Conservation (phyloP, 2,797 vertebrate species). For the Sebastes kiyomatsui region DNA sequence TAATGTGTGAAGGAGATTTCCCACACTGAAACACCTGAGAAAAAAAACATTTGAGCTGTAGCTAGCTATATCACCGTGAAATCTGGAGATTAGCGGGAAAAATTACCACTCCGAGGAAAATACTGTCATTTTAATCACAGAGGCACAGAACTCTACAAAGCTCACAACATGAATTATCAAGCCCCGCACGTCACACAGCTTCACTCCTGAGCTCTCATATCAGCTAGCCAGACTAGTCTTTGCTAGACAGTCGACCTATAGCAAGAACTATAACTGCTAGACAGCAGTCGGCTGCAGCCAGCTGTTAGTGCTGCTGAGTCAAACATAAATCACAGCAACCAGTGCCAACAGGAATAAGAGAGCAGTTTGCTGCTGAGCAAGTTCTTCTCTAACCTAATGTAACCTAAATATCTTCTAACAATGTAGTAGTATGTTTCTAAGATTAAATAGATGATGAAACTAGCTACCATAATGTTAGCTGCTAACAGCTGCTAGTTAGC, state of each 20-base stretch:
- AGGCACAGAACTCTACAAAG: neutral
- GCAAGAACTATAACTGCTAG: neutral
- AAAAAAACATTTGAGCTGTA: neutral
- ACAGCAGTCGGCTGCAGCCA: slow-evolving; percentile 14
- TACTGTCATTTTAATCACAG: neutral
- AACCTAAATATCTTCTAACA: neutral
- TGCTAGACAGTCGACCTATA: neutral
- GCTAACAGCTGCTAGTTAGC: neutral
- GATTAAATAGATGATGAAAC: neutral
- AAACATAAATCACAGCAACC: slow-evolving; percentile 15
- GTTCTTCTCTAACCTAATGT: neutral
- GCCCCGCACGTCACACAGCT: neutral
- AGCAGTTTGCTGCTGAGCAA: neutral
- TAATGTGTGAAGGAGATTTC: neutral
- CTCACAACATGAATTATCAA: neutral
- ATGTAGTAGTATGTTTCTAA: neutral
- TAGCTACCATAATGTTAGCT: neutral
- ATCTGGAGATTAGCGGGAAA: neutral
- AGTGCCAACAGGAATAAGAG: neutral
- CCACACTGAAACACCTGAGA: neutral
- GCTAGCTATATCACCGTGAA: neutral
- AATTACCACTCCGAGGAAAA: neutral
- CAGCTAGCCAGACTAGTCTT: neutral
- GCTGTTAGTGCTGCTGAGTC: slow-evolving; percentile 12
- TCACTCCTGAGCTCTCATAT: neutral